Evolutionary conservation across 2,888 invertebrate species (phyloP).

Genomic region (Pyrrhosoma nymphula): DNA sequence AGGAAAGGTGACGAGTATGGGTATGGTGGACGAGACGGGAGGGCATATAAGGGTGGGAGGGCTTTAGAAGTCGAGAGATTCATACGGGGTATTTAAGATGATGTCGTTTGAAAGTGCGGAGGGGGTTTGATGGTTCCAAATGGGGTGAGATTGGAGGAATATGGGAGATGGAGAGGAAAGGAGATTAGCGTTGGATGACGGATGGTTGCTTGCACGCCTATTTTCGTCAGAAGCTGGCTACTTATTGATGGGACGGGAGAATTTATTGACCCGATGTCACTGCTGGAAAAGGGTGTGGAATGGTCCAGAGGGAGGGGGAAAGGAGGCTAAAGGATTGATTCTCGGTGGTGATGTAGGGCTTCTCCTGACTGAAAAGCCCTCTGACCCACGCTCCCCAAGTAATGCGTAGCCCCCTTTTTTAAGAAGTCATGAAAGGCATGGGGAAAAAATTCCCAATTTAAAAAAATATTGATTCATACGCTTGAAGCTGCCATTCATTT

Average conservation of each 20-base stretch:
- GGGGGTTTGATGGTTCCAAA: constrained; percentile 5
- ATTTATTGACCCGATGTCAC: constrained; percentile 37
- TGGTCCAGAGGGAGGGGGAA: background rate
- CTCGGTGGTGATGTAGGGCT: background rate
- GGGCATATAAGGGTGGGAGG: background rate
- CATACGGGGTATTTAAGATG: constrained; percentile 44
- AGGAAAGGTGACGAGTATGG: background rate
- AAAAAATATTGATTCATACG: background rate
- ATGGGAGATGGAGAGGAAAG: constrained; percentile 44
- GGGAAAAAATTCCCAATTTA: background rate
- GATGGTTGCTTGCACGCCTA: background rate
- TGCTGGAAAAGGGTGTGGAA: background rate
- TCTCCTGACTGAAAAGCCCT: background rate
- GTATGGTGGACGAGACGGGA: background rate
- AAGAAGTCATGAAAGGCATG: background rate
- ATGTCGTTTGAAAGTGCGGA: constrained; percentile 7
- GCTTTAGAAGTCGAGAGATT: constrained; percentile 43
- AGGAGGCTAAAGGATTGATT: background rate
- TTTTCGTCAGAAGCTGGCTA: constrained; percentile 49
- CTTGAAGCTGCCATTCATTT: background rate
- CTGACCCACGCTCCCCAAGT: background rate
- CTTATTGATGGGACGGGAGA: constrained; percentile 1
- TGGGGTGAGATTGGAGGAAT: constrained; percentile 33
- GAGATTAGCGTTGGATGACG: constrained; percentile 14
- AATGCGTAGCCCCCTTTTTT: background rate